Percentiles rank a stretch among this genome's conserved stretches.
These are phyloP conservation scores for Mionectes olivaceus DNA, from an alignment of 2,797 vertebrate species.

Conservation along the genomic window DNA sequence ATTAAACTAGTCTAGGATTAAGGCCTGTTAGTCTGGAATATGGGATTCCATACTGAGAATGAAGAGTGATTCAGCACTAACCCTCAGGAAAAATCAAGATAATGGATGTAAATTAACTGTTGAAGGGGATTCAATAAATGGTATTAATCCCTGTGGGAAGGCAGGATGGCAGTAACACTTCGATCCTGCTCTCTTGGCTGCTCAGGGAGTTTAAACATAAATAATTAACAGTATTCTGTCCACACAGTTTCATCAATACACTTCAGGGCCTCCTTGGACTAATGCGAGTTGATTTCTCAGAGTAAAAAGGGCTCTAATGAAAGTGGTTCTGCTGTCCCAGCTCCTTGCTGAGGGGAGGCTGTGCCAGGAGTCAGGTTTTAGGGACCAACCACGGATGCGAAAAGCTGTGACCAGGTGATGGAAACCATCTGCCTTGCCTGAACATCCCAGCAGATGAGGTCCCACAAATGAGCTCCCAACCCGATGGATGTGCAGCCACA, in stretches of 20 bases:
- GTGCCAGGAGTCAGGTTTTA: not conserved
- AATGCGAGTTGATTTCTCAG: not conserved
- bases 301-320: not conserved
- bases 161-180: not conserved
- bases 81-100: not conserved
- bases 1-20: conserved; percentile 33
- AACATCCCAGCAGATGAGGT: not conserved
- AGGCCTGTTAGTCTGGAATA: not conserved
- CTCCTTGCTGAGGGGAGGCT: not conserved
- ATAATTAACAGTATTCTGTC: not conserved
- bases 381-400: not conserved
- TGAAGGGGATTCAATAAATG: not conserved
- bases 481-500: not conserved
- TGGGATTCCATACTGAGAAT: not conserved
- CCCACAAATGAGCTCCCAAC: not conserved
- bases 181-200: not conserved
- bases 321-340: not conserved
- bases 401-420: not conserved
- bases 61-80: not conserved
- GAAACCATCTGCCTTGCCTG: not conserved
- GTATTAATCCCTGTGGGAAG: conserved; percentile 22
- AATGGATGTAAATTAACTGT: conserved; percentile 20
- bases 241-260: not conserved
- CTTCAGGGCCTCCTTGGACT: not conserved
- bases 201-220: not conserved